A percentile compares a stretch with the other conserved stretches of the same genome.
Evolutionary conservation across 2,888 invertebrate species (phyloP).

Genomic region (Zygogramma bicolorata): DNA sequence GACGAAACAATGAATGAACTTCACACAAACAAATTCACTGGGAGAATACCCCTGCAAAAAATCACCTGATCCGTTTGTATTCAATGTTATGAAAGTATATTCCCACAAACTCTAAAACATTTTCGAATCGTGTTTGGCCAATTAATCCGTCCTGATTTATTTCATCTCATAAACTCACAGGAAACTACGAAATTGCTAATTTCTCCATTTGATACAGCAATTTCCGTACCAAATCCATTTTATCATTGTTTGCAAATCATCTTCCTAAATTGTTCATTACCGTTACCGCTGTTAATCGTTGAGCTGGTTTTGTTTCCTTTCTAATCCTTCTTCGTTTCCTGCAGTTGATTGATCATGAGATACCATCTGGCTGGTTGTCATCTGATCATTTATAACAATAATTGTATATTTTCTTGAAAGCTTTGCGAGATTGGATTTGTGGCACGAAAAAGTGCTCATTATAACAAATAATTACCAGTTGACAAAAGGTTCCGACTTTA

Average conservation of each 20-base stretch:
- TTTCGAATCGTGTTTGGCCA: too few relatives aligned
- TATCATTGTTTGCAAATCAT: not conserved
- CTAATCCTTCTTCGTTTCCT: not conserved
- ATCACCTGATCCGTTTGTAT: too few relatives aligned
- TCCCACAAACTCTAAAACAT: too few relatives aligned
- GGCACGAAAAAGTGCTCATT: too few relatives aligned
- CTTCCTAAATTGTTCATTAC: not conserved
- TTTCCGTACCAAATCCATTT: not conserved
- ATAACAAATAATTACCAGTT: too few relatives aligned
- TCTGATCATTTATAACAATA: not conserved
- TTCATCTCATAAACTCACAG: not conserved
- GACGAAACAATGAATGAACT: too few relatives aligned
- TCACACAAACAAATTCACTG: too few relatives aligned
- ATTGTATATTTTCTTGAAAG: not conserved
- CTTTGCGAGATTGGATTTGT: not conserved
- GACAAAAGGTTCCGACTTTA: not conserved
- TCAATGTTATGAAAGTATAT: too few relatives aligned
- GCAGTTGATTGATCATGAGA: not conserved
- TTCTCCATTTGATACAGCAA: not conserved
- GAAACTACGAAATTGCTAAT: not conserved
- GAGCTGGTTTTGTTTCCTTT: not conserved
- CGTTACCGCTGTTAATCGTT: not conserved
- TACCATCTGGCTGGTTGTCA: not conserved
- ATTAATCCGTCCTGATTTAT: not conserved
- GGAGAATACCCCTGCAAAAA: too few relatives aligned